Evolutionary conservation across 2,113 vertebrate species (phyloP).

Genomic region (Semicossyphus pulcher): DNA sequence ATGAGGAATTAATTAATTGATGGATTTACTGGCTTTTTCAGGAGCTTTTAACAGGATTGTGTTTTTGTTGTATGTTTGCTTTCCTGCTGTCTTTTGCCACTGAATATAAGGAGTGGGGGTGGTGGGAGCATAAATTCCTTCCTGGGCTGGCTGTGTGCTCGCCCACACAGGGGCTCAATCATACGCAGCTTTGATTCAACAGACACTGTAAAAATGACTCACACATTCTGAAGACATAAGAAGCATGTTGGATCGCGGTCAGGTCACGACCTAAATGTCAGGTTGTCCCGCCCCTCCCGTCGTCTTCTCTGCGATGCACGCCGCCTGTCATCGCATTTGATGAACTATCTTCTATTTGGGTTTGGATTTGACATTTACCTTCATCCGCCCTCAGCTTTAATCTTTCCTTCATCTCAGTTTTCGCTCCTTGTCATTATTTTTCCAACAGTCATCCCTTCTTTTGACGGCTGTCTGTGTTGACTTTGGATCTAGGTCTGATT

Average conservation of each 20-base stretch:
- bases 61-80: too few species aligned
- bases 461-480: constrained; percentile 20
- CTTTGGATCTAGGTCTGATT: constrained; percentile 29
- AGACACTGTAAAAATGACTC: constrained; percentile 27
- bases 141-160: constrained; percentile 32
- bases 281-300: not conserved
- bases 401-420: not conserved
- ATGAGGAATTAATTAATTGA: too few species aligned
- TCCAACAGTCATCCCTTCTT: not conserved
- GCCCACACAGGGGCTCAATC: constrained; percentile 31
- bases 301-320: not conserved
- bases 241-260: not conserved
- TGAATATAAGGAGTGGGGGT: too few species aligned
- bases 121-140: not conserved
- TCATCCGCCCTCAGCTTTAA: not conserved
- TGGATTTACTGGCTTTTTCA: too few species aligned
- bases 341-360: constrained; percentile 5
- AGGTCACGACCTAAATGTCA: constrained; percentile 3
- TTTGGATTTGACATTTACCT: not conserved
- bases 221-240: constrained; percentile 1
- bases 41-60: too few species aligned
- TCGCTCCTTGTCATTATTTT: not conserved
- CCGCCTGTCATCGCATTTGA: not conserved
- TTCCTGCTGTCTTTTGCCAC: too few species aligned
- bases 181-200: constrained; percentile 8